Evolutionary conservation across 2,797 vertebrate genomes (phyloP).

Genomic region (Nothura maculosa): DNA sequence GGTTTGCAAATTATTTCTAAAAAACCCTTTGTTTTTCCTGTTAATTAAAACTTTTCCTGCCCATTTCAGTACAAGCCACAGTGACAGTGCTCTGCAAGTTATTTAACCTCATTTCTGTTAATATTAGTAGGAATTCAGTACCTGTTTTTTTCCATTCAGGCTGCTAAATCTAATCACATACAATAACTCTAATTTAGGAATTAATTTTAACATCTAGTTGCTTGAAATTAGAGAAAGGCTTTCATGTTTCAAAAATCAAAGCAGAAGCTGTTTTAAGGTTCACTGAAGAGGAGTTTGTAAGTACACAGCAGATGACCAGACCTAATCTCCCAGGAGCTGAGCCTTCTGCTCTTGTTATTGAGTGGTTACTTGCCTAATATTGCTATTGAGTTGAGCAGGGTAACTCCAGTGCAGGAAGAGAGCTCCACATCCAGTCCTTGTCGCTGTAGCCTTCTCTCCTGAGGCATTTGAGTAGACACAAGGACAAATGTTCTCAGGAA

Average conservation of each 20-base stretch:
- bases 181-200: background rate
- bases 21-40: constrained; percentile 18
- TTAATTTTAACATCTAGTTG: constrained; percentile 30
- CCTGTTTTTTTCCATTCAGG: background rate
- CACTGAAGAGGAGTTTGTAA: background rate
- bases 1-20: constrained; percentile 49
- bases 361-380: background rate
- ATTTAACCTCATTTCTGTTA: constrained; percentile 14
- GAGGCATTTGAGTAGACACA: background rate
- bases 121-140: background rate
- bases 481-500: background rate
- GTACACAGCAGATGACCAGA: constrained; percentile 20
- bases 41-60: constrained; percentile 32
- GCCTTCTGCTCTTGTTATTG: background rate
- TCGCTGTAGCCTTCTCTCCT: background rate
- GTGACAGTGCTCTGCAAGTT: background rate
- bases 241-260: constrained; percentile 18
- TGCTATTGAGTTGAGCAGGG: background rate
- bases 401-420: background rate
- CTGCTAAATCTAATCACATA: background rate
- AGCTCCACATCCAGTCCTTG: background rate
- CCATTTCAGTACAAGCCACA: background rate
- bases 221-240: constrained; percentile 23
- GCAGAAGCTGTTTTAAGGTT: background rate
- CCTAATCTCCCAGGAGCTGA: constrained; percentile 16